phyloP scores from a whole-genome alignment of 2,797 vertebrate species.

The Girardinus metallicus region DNA sequence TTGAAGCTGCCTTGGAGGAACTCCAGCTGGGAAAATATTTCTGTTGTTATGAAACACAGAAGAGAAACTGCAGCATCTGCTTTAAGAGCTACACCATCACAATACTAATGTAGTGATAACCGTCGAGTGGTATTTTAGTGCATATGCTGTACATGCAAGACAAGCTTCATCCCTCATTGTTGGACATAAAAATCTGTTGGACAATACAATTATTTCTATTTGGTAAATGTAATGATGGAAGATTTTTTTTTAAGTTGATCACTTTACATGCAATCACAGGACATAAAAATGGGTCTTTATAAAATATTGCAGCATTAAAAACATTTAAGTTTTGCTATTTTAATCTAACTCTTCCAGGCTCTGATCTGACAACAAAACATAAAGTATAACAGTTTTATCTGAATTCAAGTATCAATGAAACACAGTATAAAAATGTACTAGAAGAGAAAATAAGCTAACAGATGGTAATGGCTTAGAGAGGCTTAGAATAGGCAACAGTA shows the following conservation, averaged over 20 bases:
- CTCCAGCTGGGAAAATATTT: background rate
- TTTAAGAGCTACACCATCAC: background rate
- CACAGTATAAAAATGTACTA: background rate
- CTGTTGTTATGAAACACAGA: background rate
- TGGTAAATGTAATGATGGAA: background rate
- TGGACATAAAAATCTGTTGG: background rate
- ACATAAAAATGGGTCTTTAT: background rate
- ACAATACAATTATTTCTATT: background rate
- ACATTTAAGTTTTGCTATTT: background rate
- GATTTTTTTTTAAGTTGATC: background rate
- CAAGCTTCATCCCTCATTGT: background rate
- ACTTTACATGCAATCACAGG: background rate
- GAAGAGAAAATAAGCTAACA: background rate
- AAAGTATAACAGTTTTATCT: background rate
- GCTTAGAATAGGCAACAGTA: background rate
- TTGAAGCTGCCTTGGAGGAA: background rate
- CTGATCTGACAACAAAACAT: background rate
- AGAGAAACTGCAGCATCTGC: background rate
- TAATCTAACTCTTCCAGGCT: background rate
- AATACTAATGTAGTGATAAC: background rate
- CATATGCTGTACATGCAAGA: background rate
- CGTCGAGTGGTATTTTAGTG: background rate
- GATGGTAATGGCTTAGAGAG: constrained; percentile 7
- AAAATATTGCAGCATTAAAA: background rate
- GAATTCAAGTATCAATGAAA: background rate